Evolutionary conservation across 2,797 vertebrate species (phyloP), one percentile per base, ranked within the genome.

Genomic region (Falco naumanni): DNA sequence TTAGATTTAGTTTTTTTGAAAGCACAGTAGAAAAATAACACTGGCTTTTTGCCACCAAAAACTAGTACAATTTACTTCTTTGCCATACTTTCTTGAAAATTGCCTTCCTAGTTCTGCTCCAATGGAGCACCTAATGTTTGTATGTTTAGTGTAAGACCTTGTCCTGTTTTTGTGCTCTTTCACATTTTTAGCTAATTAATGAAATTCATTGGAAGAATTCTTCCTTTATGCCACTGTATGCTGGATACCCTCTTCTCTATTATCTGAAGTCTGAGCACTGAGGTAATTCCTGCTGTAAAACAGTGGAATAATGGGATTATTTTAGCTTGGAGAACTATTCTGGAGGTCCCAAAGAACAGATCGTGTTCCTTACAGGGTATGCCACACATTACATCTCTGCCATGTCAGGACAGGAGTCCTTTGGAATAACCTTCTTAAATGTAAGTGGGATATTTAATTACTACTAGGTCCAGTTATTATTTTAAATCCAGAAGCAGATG

Each of bases 371-470:
- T 41, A 8, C 6, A 65, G 68, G 6, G 7, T 65, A 41, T 43
- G 16, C 1, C 5, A n/a, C 29, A 22, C 7, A 24, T 69, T 72
- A 65, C 0, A 0, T 84, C 16, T 50, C 56, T 63, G 18, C 14
- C 15, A 68, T 37, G 17, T 74, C 48, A 71, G 3, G 11, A 66
- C 34, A 15, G 11, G 31, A 63, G 12, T 33, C 64, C 2, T 56
- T 59, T 51, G 20, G 39, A 13, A 54, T 29, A 79, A 43, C 8
- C 1, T 63, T 15, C 76, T 57, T 65, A 69, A 87, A 80, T 0
- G 0, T 43, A 81, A 41, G 9, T 59, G 12, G 12, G 13, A 45
- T 69, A 60, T 74, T 84, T 72, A 54, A 31, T 59, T 81, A 13
- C 16, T 60, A 5, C 16, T 77, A 60, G 5, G 5, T 70, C 19